Conservation (phyloP, 1,140 invertebrate genomes). For the Brachionus koreanus region DNA sequence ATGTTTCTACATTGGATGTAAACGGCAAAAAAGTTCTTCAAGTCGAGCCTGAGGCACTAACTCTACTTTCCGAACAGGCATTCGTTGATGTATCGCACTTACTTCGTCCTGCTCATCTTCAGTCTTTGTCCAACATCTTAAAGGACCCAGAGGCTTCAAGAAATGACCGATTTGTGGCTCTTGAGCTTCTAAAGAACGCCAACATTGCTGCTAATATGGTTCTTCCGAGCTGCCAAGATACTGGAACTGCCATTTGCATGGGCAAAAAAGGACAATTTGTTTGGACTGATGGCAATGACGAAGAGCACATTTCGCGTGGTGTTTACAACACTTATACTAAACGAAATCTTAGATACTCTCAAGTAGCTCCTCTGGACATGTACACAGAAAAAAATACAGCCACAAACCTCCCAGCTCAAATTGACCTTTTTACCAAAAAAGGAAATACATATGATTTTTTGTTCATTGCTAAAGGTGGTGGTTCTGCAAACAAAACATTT, state of each 20-base stretch:
- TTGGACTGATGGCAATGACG: conserved; percentile 58
- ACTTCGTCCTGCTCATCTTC: conserved; percentile 54
- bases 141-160: conserved; percentile 57
- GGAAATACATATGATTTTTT: conserved; percentile 57
- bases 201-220: conserved; percentile 58
- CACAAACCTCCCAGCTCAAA: conserved; percentile 59
- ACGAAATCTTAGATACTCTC: conserved; percentile 58
- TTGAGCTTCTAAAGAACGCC: conserved; percentile 60
- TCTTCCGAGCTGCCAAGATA: conserved; percentile 59
- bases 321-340: conserved; percentile 59
- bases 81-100: conserved; percentile 58
- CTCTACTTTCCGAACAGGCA: conserved; percentile 54
- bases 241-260: conserved; percentile 59
- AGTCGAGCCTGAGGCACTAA: conserved; percentile 55
- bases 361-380: conserved; percentile 59
- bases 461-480: conserved; percentile 59
- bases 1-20: conserved; percentile 56
- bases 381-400: conserved; percentile 58
- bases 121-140: conserved; percentile 58
- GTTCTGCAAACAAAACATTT: conserved; percentile 59
- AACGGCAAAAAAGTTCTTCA: conserved; percentile 53
- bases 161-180: conserved; percentile 59
- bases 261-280: conserved; percentile 60
- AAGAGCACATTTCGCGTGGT: conserved; percentile 54
- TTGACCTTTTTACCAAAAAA: conserved; percentile 57